Evolutionary conservation across 2,888 invertebrate genomes (phyloP), one percentile per base, ranked within the genome.

Genomic region (Lasioglossum oenotherae): DNA sequence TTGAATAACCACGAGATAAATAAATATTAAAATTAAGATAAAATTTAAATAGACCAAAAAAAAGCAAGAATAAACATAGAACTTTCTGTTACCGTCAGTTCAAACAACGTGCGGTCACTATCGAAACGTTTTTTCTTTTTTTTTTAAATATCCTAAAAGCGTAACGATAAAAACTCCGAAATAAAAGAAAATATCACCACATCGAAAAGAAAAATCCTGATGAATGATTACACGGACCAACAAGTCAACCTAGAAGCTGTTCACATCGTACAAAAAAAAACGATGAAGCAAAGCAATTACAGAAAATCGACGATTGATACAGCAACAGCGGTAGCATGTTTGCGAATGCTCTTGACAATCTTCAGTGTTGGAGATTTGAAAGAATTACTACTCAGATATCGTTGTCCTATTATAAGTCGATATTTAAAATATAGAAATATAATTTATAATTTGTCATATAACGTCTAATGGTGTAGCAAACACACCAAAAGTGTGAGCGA

Each of bases 341-440:
- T 67, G 27, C 74, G 49, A 74, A 60, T 84, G 69, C 69, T 23
- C 12, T 74, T 23, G n/a, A 60, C 74, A 72, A 84, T 69, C 53
- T 27, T 73, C 74, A 60, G 57, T 60, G 23, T 78, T 57, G 74
- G 46, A 41, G 69, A 86, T 85, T 85, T 76, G 19, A 31, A 86
- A 78, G 64, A 77, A 67, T 81, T 57, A 49, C 41, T 76, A 60
- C 67, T 78, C 53, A 44, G n/a, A 75, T 78, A 75, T 78, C 86
- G 81, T 85, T 86, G 75, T 85, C 71, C 57, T 73, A 69, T 75
- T 76, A 73, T 67, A 85, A 85, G 82, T 82, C 57, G 64, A 85
- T 86, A 75, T 77, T 85, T 85, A 82, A 85, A 86, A 86, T 86
- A 76, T 78, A 77, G 71, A 88, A 77, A 84, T 86, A 86, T 84